A percentile compares a stretch with the other conserved stretches of the same genome.
phyloP scores from a whole-genome alignment of 1,140 invertebrate genomes.

The Linepithema humile region DNA sequence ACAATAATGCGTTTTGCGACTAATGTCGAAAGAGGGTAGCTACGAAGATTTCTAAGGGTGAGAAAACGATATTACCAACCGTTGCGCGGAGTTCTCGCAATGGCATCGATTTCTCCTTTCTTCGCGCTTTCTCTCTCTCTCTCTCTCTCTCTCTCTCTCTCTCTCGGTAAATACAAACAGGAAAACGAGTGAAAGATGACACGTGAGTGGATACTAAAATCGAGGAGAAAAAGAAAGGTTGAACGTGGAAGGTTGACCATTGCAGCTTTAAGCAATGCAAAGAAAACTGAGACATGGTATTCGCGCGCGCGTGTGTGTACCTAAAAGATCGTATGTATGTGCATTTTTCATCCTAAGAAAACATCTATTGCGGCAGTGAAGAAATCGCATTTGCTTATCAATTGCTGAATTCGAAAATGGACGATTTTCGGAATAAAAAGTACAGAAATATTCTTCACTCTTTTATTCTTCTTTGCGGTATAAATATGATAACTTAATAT shows the following conservation, averaged over 20 bases:
- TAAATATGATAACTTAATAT: not conserved
- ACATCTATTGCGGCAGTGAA: not conserved
- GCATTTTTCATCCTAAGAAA: not conserved
- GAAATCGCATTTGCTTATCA: constrained; percentile 42
- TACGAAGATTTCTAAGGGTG: constrained; percentile 2
- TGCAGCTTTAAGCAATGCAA: not conserved
- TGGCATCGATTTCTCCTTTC: constrained; percentile 27
- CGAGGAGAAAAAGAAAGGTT: not conserved
- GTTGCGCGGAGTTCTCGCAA: constrained; percentile 28
- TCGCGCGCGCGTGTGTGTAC: not conserved
- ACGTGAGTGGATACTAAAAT: not conserved
- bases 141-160: not conserved
- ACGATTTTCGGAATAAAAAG: not conserved
- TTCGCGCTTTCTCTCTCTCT: no score
- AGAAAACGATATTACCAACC: constrained; percentile 50
- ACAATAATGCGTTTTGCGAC: constrained; percentile 31
- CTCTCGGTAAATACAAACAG: constrained; percentile 4
- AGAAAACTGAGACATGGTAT: not conserved
- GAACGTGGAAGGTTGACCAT: not conserved
- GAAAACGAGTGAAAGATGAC: constrained; percentile 23
- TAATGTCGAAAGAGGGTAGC: constrained; percentile 40
- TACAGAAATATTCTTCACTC: constrained; percentile 22
- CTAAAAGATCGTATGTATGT: not conserved
- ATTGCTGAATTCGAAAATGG: constrained; percentile 7
- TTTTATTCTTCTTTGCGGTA: not conserved